phyloP scores from a whole-genome alignment of 2,888 invertebrate genomes.

The Agelastica alni region DNA sequence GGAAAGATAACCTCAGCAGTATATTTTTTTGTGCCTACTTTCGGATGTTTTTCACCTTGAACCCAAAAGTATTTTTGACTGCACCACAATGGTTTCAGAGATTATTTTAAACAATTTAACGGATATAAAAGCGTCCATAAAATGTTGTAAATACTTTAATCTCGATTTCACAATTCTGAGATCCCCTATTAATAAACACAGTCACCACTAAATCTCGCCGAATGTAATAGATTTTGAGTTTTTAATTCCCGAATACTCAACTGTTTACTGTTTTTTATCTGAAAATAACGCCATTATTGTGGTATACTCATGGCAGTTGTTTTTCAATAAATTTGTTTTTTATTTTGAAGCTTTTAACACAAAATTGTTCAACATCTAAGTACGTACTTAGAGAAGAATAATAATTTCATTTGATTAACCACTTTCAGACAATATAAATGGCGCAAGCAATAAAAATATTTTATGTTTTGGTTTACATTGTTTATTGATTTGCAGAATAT shows the following conservation, averaged over 20 bases:
- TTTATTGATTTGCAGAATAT: too few species aligned
- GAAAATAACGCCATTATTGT: constrained; percentile 33
- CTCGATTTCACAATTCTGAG: constrained; percentile 21
- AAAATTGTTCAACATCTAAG: constrained; percentile 11
- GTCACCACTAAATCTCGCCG: constrained; percentile 20
- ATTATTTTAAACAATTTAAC: constrained; percentile 6
- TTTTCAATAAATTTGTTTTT: constrained; percentile 24
- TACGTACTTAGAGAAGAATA: too few species aligned
- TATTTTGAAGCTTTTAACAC: constrained; percentile 8
- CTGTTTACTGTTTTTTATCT: constrained; percentile 30
- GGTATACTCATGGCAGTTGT: constrained; percentile 27
- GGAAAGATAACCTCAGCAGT: too few species aligned
- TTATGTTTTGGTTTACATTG: too few species aligned
- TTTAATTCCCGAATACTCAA: constrained; percentile 25
- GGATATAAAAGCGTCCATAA: constrained; percentile 2
- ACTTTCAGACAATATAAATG: too few species aligned
- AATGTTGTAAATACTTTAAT: constrained; percentile 17
- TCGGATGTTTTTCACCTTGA: constrained; percentile 8
- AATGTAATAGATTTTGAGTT: constrained; percentile 28
- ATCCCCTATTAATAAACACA: constrained; percentile 30
- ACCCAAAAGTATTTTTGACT: constrained; percentile 12
- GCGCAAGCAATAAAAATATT: too few species aligned
- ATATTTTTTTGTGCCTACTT: too few species aligned
- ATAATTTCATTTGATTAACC: too few species aligned
- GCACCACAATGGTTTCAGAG: neutral